These are phyloP conservation scores for Amblyraja radiata DNA, from an alignment of 2,797 vertebrate species.

Conservation along the genomic window DNA sequence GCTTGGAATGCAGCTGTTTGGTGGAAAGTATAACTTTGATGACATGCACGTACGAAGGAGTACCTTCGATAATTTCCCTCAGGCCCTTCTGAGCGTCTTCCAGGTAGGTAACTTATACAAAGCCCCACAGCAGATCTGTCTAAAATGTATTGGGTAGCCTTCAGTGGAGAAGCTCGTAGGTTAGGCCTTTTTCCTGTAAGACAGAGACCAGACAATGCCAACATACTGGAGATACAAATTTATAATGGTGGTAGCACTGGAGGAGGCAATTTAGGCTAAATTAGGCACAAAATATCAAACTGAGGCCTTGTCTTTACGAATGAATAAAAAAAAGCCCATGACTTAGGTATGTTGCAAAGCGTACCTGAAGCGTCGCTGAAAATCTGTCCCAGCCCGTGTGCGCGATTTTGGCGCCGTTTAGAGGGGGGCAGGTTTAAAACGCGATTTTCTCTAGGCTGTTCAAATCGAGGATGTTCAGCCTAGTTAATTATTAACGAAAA, in stretches of 20 bases:
- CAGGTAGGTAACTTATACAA: constrained; percentile 61
- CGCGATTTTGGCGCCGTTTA: too few species aligned
- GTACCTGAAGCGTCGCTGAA: too few species aligned
- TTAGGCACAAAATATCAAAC: background rate
- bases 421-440: too few species aligned
- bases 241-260: too few species aligned
- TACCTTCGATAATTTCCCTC: constrained; percentile 93
- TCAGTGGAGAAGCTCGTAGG: background rate
- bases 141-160: background rate
- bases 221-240: background rate
- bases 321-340: background rate
- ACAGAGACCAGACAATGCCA: background rate
- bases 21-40: constrained; percentile 85
- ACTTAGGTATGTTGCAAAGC: too few species aligned
- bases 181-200: background rate
- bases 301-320: background rate
- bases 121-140: background rate
- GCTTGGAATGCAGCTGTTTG: constrained; percentile 97
- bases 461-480: too few species aligned
- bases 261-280: too few species aligned
- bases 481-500: too few species aligned
- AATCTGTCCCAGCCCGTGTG: too few species aligned
- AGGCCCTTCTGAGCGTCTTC: constrained; percentile 93
- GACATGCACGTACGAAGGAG: constrained; percentile 73
- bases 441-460: too few species aligned